Evolutionary conservation across 1,140 invertebrate genomes (phyloP).

Genomic region (Brachionus sp.): DNA sequence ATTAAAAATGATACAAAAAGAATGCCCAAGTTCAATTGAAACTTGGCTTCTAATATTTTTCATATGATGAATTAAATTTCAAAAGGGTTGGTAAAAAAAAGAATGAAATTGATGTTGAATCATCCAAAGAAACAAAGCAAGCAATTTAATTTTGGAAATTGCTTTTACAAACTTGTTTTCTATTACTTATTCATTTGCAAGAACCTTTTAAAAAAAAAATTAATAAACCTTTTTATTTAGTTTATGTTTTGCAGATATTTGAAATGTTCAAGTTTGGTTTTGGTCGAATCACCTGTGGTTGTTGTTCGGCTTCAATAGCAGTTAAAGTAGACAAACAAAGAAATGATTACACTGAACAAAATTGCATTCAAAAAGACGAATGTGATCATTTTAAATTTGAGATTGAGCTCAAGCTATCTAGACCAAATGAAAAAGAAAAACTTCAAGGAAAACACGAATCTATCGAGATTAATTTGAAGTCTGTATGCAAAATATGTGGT

Average conservation of each 20-base stretch:
- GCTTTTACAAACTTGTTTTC: background rate
- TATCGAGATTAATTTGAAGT: background rate
- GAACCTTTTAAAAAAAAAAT: background rate
- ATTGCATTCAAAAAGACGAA: background rate
- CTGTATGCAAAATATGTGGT: background rate
- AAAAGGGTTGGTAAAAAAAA: background rate
- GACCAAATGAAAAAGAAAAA: background rate
- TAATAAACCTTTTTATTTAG: background rate
- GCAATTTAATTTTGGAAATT: background rate
- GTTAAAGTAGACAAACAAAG: background rate
- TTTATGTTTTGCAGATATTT: background rate
- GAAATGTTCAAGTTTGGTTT: constrained; percentile 18
- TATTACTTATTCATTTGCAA: background rate
- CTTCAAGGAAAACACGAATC: background rate
- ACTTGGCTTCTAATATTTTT: background rate
- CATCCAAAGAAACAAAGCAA: constrained; percentile 1
- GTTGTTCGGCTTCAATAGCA: background rate
- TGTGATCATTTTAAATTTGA: constrained; percentile 36
- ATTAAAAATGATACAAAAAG: background rate
- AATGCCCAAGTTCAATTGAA: background rate
- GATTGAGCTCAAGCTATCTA: background rate
- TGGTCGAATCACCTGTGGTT: constrained; percentile 20
- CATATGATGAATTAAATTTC: background rate
- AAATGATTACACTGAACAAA: background rate
- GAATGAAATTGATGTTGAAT: constrained; percentile 4